Percentiles rank a stretch among this genome's conserved stretches.
phyloP scores from a whole-genome alignment of 2,797 vertebrate genomes.

The Rhynchonycteris naso region DNA sequence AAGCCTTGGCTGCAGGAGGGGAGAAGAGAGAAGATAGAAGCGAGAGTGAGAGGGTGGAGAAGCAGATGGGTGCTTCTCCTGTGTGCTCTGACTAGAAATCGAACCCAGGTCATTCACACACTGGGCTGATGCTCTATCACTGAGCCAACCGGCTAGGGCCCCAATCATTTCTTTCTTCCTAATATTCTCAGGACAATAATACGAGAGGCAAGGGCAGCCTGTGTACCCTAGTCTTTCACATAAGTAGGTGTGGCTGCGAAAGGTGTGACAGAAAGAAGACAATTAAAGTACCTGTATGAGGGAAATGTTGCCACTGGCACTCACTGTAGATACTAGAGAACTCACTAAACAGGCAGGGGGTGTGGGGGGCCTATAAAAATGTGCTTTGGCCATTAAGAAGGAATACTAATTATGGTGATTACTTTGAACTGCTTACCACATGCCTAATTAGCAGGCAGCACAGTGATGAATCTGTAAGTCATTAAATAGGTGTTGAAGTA shows the following conservation, averaged over 20 bases:
- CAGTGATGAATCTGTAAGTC: slow-evolving; percentile 30
- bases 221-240: neutral
- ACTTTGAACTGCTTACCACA: slow-evolving; percentile 16
- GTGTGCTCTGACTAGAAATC: too few species aligned
- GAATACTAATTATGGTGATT: slow-evolving; percentile 9
- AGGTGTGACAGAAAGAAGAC: neutral
- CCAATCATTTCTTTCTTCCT: neutral
- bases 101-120: too few species aligned
- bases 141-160: too few species aligned
- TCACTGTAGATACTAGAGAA: neutral
- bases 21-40: too few species aligned
- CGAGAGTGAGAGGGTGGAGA: too few species aligned
- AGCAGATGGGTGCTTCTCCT: too few species aligned
- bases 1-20: too few species aligned
- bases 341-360: neutral
- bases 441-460: slow-evolving; percentile 21
- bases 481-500: neutral
- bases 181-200: neutral
- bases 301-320: neutral
- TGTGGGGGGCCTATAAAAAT: neutral
- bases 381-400: neutral
- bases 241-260: neutral
- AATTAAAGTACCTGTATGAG: neutral
- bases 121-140: too few species aligned
- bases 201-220: neutral